phyloP scores from a whole-genome alignment of 1,140 invertebrate genomes.

The Nasonia longicornis region DNA sequence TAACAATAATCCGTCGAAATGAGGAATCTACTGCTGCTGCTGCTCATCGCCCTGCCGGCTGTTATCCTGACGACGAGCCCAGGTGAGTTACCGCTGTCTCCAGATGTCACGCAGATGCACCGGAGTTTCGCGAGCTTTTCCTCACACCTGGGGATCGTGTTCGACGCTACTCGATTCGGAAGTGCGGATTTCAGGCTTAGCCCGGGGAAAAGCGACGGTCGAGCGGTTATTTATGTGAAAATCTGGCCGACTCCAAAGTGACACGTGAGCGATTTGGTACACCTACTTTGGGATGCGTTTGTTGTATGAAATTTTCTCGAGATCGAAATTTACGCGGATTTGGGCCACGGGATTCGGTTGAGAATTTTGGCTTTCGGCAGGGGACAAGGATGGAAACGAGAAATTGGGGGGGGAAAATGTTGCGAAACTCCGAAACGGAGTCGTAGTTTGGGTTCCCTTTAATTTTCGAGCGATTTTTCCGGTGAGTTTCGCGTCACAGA shows the following conservation, averaged over 20 bases:
- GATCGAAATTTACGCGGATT: not conserved
- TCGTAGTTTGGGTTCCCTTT: not conserved
- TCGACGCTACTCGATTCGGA: no score
- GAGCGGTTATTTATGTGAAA: conserved; percentile 38
- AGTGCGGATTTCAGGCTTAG: not conserved
- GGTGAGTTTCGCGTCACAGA: not conserved
- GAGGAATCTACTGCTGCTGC: conserved; percentile 71
- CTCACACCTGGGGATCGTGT: no score
- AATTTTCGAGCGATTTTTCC: conserved; percentile 5
- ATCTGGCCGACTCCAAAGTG: not conserved
- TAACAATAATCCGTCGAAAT: conserved; percentile 58
- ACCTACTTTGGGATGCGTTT: conserved; percentile 8
- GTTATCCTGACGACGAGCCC: conserved; percentile 71
- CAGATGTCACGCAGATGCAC: conserved; percentile 21
- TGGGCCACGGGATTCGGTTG: not conserved
- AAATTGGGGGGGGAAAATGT: not conserved
- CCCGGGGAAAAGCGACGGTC: not conserved
- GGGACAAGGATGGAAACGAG: no score
- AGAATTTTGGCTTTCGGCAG: not conserved
- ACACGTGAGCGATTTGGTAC: conserved; percentile 39
- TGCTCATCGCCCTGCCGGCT: conserved; percentile 71
- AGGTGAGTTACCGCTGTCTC: conserved; percentile 63
- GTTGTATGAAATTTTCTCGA: conserved; percentile 41
- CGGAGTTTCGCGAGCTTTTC: not conserved
- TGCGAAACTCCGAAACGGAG: not conserved